A percentile compares a stretch with the other conserved stretches of the same genome.
Evolutionary conservation across 2,797 vertebrate species (phyloP).

Genomic region (Selene dorsalis): DNA sequence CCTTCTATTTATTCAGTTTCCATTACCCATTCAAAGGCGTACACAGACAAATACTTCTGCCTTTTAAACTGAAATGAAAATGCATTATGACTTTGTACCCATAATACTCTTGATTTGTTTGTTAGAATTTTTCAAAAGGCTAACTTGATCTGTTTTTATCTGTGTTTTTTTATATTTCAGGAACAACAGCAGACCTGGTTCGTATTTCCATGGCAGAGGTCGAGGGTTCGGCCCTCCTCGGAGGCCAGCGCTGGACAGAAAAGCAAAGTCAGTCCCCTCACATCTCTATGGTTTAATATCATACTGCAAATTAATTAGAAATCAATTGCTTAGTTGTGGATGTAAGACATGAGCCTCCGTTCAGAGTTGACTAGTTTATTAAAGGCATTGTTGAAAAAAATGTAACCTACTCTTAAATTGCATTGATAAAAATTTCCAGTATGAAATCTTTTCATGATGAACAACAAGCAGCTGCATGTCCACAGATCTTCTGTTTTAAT

Average conservation of each 20-base stretch:
- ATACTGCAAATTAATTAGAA: background rate
- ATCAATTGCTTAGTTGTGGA: background rate
- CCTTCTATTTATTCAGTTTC: constrained; percentile 41
- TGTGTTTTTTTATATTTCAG: constrained; percentile 54
- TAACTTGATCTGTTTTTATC: too few species aligned
- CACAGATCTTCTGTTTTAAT: background rate
- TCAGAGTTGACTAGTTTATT: background rate
- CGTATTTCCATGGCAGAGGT: constrained; percentile 61
- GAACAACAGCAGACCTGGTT: constrained; percentile 50
- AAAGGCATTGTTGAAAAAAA: background rate
- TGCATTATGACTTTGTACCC: background rate
- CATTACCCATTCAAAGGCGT: constrained; percentile 15
- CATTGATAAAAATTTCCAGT: background rate
- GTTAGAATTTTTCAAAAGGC: too few species aligned
- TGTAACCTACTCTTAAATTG: background rate
- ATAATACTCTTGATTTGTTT: background rate
- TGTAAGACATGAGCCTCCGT: background rate
- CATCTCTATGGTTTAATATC: constrained; percentile 6
- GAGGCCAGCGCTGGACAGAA: constrained; percentile 44
- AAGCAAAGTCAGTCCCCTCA: constrained; percentile 17
- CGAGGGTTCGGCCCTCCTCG: constrained; percentile 48
- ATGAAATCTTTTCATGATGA: background rate
- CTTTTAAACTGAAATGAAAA: constrained; percentile 3
- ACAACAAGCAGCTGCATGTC: background rate
- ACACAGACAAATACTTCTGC: constrained; percentile 4